Evolutionary conservation across 2,888 invertebrate species (phyloP), one percentile per base, ranked within the genome.

Genomic region (Drosophila testacea): DNA sequence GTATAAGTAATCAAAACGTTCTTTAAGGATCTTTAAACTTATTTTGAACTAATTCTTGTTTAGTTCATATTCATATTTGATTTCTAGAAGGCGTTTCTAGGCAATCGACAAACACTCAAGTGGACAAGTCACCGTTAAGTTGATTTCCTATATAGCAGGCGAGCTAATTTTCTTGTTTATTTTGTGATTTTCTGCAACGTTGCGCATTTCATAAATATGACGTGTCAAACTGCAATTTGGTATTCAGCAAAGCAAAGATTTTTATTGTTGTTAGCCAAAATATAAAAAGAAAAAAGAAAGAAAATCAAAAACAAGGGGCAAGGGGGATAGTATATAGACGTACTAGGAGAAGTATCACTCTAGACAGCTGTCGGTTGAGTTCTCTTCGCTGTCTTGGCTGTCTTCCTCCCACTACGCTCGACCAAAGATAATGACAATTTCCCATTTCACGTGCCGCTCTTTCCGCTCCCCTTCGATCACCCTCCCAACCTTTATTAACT

Each of bases 161-260:
- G 50, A 72, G 81, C 69, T 79, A 84, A 89, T 88, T 84, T 84
- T 71, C 71, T 69, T 70, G 74, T 77, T 86, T 86, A 79, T 81
- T 69, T 77, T 80, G 57, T 78, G 77, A 80, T 86, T 88, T 86
- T 80, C 76, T 80, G 81, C 78, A 80, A 82, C 77, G 76, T 80
- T 90, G 88, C 83, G 89, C 90, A 87, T 85, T 88, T 88, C 79
- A 87, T 77, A 77, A 79, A 87, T 83, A 80, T 88, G 74, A 90
- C 88, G 90, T 88, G 88, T 73, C 90, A 84, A 90, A 69, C 67
- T 57, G 88, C 89, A 79, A 89, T 88, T 88, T 86, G 66, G 65
- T 46, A 51, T 51, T 72, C 56, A 69, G 54, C 61, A 22, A 22
- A 22, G 46, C 71, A 76, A 73, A 47, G 59, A 56, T 56, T 78